These are phyloP conservation scores for Dysidea cf. avara DNA, from an alignment of 37 sponge, comb jelly and placozoan genomes.

Conservation along the genomic window DNA sequence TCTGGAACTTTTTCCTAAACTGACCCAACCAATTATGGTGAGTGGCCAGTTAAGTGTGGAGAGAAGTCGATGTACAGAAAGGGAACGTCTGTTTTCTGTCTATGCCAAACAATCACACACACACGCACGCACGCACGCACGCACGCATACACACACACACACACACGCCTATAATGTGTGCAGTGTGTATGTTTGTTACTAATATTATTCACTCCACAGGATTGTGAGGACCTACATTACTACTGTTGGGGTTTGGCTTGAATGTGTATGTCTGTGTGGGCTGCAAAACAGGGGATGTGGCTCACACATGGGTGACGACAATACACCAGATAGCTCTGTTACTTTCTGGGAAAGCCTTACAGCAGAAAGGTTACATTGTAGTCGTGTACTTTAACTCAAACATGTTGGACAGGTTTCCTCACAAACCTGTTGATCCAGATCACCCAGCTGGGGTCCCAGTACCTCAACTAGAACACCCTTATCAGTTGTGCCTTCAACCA, in stretches of 20 bases:
- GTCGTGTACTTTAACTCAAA: background rate
- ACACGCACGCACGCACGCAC: too few species aligned
- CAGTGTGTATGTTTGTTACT: background rate
- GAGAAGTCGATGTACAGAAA: slow-evolving; percentile 67
- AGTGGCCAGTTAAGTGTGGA: slow-evolving; percentile 83
- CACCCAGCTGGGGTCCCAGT: slow-evolving; percentile 54
- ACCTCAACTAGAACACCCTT: slow-evolving; percentile 67
- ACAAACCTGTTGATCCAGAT: slow-evolving; percentile 60
- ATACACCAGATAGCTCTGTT: slow-evolving; percentile 41
- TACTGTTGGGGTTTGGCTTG: slow-evolving; percentile 93
- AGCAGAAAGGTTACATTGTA: slow-evolving; percentile 80
- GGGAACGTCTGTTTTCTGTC: slow-evolving; percentile 85
- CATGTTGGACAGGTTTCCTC: slow-evolving; percentile 66
- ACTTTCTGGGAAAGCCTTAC: slow-evolving; percentile 97
- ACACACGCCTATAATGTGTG: too few species aligned
- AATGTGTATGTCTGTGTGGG: slow-evolving; percentile 95
- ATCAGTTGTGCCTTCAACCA: slow-evolving; percentile 95
- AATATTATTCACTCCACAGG: slow-evolving; percentile 45
- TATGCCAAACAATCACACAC: slow-evolving; percentile 98
- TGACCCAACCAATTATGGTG: slow-evolving; percentile 15
- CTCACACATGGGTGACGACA: slow-evolving; percentile 93
- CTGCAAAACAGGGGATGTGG: slow-evolving; percentile 65
- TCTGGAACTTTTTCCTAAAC: slow-evolving; percentile 61
- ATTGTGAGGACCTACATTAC: slow-evolving; percentile 75
- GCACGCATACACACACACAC: too few species aligned